Evolutionary conservation across 1,140 invertebrate genomes (phyloP).

Genomic region (Bombyx mandarina): DNA sequence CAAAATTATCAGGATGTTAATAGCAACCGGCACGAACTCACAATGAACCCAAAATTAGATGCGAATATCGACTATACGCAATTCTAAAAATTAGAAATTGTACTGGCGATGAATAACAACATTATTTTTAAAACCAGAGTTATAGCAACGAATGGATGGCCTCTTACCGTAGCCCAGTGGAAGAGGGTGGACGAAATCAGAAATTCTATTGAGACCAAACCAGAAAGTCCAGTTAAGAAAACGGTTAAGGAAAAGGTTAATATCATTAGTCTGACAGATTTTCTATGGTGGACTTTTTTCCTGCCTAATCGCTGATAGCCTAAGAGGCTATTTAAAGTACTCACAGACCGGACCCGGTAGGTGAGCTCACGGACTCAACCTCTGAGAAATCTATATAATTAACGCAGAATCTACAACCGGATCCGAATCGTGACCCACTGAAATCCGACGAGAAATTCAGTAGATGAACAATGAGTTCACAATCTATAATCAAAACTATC

Average conservation of each 20-base stretch:
- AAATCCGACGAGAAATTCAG: too few species aligned
- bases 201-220: conserved; percentile 26
- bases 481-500: too few species aligned
- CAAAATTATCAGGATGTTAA: not conserved
- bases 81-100: too few species aligned
- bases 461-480: too few species aligned
- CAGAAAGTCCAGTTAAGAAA: conserved; percentile 27
- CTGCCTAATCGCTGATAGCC: not conserved
- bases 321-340: too few species aligned
- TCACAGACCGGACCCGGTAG: too few species aligned
- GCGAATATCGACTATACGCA: too few species aligned
- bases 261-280: not conserved
- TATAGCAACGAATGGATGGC: conserved; percentile 39
- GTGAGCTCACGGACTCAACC: too few species aligned
- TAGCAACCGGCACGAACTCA: not conserved
- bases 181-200: conserved; percentile 41
- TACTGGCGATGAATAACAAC: not conserved
- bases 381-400: too few species aligned
- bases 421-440: too few species aligned
- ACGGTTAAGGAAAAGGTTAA: conserved; percentile 36
- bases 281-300: not conserved
- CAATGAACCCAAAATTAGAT: too few species aligned
- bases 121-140: conserved; percentile 21
- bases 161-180: conserved; percentile 43
- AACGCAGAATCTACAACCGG: too few species aligned